Conservation (phyloP, 2,797 vertebrate genomes). For the Triplophysa bombifrons region DNA sequence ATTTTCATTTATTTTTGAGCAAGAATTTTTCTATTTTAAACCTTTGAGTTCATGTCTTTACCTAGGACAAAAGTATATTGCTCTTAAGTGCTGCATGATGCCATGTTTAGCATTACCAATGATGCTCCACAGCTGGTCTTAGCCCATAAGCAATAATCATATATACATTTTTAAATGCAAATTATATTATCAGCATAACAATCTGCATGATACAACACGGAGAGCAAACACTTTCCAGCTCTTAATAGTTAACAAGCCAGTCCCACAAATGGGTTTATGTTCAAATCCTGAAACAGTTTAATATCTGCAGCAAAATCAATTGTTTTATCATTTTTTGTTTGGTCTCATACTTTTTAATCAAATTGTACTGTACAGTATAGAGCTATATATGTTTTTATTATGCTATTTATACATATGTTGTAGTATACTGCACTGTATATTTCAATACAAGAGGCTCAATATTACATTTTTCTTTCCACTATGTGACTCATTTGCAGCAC, state of each 20-base stretch:
- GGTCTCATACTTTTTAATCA: too few species aligned
- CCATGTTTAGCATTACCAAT: neutral
- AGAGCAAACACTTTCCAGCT: too few species aligned
- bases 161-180: neutral
- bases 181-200: neutral
- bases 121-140: neutral
- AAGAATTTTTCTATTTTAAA: neutral
- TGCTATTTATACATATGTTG: too few species aligned
- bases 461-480: too few species aligned
- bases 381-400: too few species aligned
- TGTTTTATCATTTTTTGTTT: too few species aligned
- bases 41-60: constrained; percentile 22
- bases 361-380: too few species aligned
- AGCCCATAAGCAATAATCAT: neutral
- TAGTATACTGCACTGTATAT: too few species aligned
- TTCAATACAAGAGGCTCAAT: too few species aligned
- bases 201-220: neutral
- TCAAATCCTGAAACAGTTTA: neutral
- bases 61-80: neutral
- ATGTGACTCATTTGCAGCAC: too few species aligned
- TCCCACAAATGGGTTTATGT: neutral
- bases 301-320: too few species aligned
- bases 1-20: constrained; percentile 25
- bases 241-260: neutral
- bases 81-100: neutral